Evolutionary conservation across 1,140 invertebrate species (phyloP), one percentile per base, ranked within the genome.

Genomic region (Camponotus vicinus): DNA sequence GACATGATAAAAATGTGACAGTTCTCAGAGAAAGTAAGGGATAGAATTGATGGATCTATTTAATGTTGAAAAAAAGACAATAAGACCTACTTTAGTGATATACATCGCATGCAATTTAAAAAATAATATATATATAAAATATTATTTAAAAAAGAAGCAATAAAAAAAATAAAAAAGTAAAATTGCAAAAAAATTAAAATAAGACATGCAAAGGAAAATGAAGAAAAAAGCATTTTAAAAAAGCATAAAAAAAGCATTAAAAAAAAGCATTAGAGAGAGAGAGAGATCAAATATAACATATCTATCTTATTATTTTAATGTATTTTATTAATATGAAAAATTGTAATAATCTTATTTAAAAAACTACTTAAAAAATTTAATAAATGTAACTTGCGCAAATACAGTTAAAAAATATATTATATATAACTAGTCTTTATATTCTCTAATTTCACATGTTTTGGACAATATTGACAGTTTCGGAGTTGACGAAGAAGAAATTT

Each of bases 391-490:
- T 71, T 0, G n/a, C 5, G 9, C 7, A 18, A 52, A 59, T 37
- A 40, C 59, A 40, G 40, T 5, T 59, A 1, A 15, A 52, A 52
- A 52, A 9, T 77, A 40, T 7, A 13, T 76, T 77, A 77, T 5
- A 21, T 27, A 27, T 27, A 27, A 27, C 4, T 8, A 37, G 21
- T 27, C 37, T 11, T 42, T 15, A 37, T 9, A 76, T 61, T 8
- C 15, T 6, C 15, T 6, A 63, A 77, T 42, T 61, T 76, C 21
- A 27, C 40, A 57, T 0, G 21, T 59, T 42, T 63, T 21, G n/a
- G n/a, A 40, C 1, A 69, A 69, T 69, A 69, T 79, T 37, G 42
- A 79, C 32, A 79, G 8, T 37, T 55, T 32, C 11, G 27, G 0
- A 27, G 27, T 27, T 27, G 27, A 4, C 32, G 13, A 9, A 21